phyloP scores from a whole-genome alignment of 1,140 invertebrate species.

The Trachymyrmex septentrionalis region DNA sequence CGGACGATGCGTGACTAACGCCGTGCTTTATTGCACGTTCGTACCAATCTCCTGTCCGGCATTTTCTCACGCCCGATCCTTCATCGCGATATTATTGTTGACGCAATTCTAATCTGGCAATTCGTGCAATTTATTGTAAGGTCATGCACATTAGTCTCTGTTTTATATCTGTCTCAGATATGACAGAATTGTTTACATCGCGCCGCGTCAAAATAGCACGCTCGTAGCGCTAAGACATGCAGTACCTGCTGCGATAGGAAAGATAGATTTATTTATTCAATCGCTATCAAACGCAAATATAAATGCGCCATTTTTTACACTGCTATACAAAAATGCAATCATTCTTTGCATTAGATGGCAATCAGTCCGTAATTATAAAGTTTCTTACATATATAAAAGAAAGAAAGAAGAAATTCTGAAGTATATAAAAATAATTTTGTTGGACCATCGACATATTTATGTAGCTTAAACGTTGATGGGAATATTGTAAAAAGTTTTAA shows the following conservation, averaged over 20 bases:
- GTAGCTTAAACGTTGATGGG: no score
- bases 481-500: no score
- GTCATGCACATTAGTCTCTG: slow-evolving; percentile 11
- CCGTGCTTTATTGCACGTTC: slow-evolving; percentile 72
- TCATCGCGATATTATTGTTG: slow-evolving; percentile 22
- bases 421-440: no score
- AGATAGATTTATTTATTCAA: neutral
- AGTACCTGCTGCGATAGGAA: neutral
- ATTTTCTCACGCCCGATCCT: slow-evolving; percentile 67
- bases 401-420: no score
- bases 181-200: slow-evolving; percentile 23
- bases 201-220: neutral
- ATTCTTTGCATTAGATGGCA: neutral
- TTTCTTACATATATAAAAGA: neutral
- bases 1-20: slow-evolving; percentile 75
- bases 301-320: neutral
- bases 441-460: no score
- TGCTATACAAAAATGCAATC: neutral
- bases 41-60: slow-evolving; percentile 55
- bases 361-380: neutral
- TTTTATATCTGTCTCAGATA: neutral
- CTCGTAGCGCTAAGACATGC: slow-evolving; percentile 11
- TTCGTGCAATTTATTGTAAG: neutral
- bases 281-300: neutral
- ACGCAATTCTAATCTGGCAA: slow-evolving; percentile 33